phyloP scores from a whole-genome alignment of 1,140 invertebrate genomes.

The Lasioglossum albipes region DNA sequence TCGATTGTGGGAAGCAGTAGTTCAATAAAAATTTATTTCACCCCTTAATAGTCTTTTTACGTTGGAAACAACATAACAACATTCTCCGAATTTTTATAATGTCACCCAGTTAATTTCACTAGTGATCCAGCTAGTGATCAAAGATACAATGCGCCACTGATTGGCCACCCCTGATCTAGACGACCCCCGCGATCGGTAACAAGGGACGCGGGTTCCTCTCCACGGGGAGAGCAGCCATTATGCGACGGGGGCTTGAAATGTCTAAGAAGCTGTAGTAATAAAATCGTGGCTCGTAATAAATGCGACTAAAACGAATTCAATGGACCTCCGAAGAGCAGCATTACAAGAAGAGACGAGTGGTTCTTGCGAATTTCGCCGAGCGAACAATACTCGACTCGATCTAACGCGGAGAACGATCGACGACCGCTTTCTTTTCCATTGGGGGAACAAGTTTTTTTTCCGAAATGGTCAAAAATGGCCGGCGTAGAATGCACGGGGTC shows the following conservation, averaged over 20 bases:
- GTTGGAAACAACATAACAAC: too few species aligned
- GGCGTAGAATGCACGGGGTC: neutral
- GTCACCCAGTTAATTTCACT: too few species aligned
- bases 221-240: neutral
- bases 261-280: neutral
- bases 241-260: too few species aligned
- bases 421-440: neutral
- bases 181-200: neutral
- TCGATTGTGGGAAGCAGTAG: too few species aligned
- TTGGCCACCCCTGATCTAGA: neutral
- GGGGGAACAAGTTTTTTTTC: neutral
- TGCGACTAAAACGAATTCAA: neutral
- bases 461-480: neutral
- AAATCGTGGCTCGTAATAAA: neutral
- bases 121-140: too few species aligned
- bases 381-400: neutral
- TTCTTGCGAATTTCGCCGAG: neutral
- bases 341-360: neutral
- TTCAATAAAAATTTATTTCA: too few species aligned
- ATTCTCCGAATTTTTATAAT: too few species aligned
- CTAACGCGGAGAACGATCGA: too few species aligned
- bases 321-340: too few species aligned
- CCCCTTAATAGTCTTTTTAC: too few species aligned
- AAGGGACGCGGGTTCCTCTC: neutral
- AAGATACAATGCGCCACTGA: too few species aligned